Base-by-base conservation (phyloP, 2,888 invertebrate species). In the Cephonodes hylas region DNA sequence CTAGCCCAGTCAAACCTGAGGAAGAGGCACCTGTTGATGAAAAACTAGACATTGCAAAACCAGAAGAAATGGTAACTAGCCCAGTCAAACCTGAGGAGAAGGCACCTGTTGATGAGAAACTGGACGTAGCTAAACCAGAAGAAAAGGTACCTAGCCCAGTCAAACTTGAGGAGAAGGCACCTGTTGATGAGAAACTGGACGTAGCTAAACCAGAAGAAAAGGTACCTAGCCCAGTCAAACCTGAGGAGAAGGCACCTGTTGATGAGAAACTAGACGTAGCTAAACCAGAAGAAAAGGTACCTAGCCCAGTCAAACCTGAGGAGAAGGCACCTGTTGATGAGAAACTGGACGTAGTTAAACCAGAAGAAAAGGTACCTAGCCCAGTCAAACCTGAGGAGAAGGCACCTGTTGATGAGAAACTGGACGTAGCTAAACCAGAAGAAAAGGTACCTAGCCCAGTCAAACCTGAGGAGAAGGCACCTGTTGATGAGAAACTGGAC, bases 211-310 rank as follows among this genome's bases (percentile, higher is more conserved):
- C 13, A 23, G 58, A 31, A 0, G 57, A 63, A 2, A 64, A 62
- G 5, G 46, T 7, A 22, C 45, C 64, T 0, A 68, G 65, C 15
- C 57, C 59, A 5, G n/a, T 46, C 1, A 61, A 64, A 10, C 64
- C 62, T n/a, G 63, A 62, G 0, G 63, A 48, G 1, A 1, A 15
- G 5, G 3, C 25, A 27, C 0, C 8, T 0, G 6, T 66, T 0
- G 66, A 67, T 7, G 57, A 58, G 0, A 34, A n/a, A n/a, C n/a
- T 62, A 0, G 72, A 66, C 25, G 63, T 66, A 0, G 44, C 59
- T 1, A 61, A 63, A 25, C 44, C 61, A 0, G 64, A 67, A 18
- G 59, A 66, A 0, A 65, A 66, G 20, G 34, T 25, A 6, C 31
- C 25, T 0, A 65, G 66, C 18, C 46, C 56, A 10, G 58, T 42